Conservation (phyloP, 2,888 invertebrate species). For the Mythimna vitellina region DNA sequence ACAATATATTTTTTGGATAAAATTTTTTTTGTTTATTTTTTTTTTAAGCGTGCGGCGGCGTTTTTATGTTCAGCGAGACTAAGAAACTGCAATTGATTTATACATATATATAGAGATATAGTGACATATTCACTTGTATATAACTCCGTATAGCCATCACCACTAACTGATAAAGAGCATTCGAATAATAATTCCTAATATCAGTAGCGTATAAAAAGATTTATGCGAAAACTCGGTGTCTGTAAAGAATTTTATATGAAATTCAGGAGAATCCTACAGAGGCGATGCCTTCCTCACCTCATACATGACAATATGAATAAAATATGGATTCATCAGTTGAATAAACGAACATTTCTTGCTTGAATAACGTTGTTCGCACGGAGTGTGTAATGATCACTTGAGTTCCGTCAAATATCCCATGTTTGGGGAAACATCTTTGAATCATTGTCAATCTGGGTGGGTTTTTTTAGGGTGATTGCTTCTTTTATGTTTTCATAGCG, state of each 20-base stretch:
- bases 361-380: slow-evolving; percentile 75
- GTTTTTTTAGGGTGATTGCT: slow-evolving; percentile 45
- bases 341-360: slow-evolving; percentile 81
- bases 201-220: slow-evolving; percentile 64
- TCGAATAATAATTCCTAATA: slow-evolving; percentile 59
- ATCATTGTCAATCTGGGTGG: slow-evolving; percentile 46
- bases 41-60: too few relatives aligned
- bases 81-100: too few relatives aligned
- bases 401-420: slow-evolving; percentile 67
- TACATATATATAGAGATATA: too few relatives aligned
- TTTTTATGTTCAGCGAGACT: too few relatives aligned
- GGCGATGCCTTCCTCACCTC: slow-evolving; percentile 70
- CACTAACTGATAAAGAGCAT: slow-evolving; percentile 37
- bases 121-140: background rate
- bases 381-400: slow-evolving; percentile 75
- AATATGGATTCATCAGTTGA: slow-evolving; percentile 87
- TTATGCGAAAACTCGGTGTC: slow-evolving; percentile 65
- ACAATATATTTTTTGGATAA: too few relatives aligned
- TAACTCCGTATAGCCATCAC: slow-evolving; percentile 17
- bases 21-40: too few relatives aligned
- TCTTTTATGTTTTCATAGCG: slow-evolving; percentile 27
- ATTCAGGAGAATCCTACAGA: slow-evolving; percentile 67
- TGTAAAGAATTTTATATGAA: slow-evolving; percentile 73
- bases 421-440: slow-evolving; percentile 50
- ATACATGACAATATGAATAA: slow-evolving; percentile 84